phyloP scores from a whole-genome alignment of 2,888 invertebrate species.

The Drosophila birchii region DNA sequence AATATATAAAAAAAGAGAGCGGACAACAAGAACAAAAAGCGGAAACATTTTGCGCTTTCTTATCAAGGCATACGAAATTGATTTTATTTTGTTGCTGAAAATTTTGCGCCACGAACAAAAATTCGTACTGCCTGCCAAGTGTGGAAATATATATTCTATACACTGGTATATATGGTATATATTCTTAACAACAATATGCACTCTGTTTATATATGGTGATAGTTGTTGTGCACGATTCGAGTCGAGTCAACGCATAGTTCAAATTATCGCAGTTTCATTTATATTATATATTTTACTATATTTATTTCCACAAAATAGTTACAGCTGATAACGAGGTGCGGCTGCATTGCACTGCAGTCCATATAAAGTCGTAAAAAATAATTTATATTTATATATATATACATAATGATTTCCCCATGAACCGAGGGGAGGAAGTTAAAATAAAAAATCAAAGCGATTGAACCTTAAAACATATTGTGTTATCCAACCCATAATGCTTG shows the following conservation, averaged over 20 bases:
- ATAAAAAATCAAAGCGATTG: conserved; percentile 16
- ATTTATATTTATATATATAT: neutral
- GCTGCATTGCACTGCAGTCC: conserved; percentile 26
- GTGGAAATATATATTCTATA: conserved; percentile 23
- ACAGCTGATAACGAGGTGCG: conserved; percentile 51
- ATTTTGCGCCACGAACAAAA: conserved; percentile 55
- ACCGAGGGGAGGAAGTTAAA: neutral
- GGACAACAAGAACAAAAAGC: conserved; percentile 58
- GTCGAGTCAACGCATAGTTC: conserved; percentile 35
- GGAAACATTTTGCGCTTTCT: conserved; percentile 72
- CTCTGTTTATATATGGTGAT: conserved; percentile 10
- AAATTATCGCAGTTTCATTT: conserved; percentile 67
- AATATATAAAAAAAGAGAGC: conserved; percentile 22
- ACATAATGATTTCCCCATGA: conserved; percentile 49
- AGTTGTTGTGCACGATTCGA: conserved; percentile 17
- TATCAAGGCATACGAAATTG: conserved; percentile 75
- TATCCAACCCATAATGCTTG: conserved; percentile 6
- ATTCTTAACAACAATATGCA: conserved; percentile 17
- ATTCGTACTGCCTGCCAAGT: conserved; percentile 24
- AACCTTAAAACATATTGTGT: neutral
- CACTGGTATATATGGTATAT: neutral
- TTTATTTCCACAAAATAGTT: conserved; percentile 59
- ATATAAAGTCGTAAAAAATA: conserved; percentile 45
- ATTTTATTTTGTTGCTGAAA: conserved; percentile 69
- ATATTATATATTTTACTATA: conserved; percentile 23